Evolutionary conservation across 2,797 vertebrate species (phyloP).

Genomic region (Ceryle rudis): DNA sequence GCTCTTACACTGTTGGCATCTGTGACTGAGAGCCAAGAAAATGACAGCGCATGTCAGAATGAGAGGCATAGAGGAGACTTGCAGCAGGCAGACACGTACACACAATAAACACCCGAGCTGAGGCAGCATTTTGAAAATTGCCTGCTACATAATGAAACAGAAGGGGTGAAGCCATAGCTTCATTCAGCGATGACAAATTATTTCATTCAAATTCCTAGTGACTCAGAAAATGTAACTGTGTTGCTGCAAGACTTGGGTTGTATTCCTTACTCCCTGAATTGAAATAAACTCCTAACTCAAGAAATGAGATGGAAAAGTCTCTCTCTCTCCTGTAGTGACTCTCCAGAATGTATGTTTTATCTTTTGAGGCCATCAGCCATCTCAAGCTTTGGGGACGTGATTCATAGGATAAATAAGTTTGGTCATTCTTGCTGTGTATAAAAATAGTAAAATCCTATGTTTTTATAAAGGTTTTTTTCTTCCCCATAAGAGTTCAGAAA

Average conservation of each 20-base stretch:
- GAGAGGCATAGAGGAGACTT: neutral
- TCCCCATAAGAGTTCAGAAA: neutral
- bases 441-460: neutral
- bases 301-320: neutral
- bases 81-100: neutral
- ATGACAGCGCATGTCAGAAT: neutral
- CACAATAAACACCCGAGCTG: neutral
- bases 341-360: neutral
- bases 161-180: neutral
- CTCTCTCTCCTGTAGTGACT: neutral
- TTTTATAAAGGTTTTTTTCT: neutral
- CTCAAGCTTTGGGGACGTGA: conserved; percentile 6
- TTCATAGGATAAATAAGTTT: neutral
- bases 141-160: neutral
- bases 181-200: neutral
- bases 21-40: conserved; percentile 11
- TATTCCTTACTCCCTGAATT: neutral
- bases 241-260: neutral
- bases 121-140: conserved; percentile 33
- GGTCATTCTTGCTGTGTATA: conserved; percentile 31
- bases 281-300: neutral
- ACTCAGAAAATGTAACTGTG: neutral
- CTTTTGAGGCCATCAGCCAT: neutral
- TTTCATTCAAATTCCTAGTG: neutral
- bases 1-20: neutral